Evolutionary conservation across 2,113 vertebrate genomes (phyloP).

Genomic region (Sorex fumeus): DNA sequence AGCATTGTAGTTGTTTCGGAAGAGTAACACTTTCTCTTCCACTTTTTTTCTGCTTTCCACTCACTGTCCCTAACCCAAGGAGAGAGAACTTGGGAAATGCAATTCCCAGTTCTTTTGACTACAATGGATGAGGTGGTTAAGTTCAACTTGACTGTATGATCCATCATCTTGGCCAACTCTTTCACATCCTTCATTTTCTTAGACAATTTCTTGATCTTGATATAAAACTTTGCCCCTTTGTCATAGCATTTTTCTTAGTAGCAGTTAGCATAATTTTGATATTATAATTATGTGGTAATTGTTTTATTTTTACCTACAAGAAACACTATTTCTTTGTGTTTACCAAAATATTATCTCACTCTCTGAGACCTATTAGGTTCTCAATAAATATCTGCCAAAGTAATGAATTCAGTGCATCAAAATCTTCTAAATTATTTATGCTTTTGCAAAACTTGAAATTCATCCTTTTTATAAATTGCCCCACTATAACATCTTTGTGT

Average conservation of each 20-base stretch:
- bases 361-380: not conserved
- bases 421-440: not conserved
- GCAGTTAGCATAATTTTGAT: not conserved
- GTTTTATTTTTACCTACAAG: not conserved
- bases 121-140: not conserved
- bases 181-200: not conserved
- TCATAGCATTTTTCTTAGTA: slow-evolving; percentile 36
- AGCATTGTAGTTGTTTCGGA: not conserved
- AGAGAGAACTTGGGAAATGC: slow-evolving; percentile 19
- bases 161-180: not conserved
- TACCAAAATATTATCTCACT: not conserved
- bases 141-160: not conserved
- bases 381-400: slow-evolving; percentile 24
- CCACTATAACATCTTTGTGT: not conserved
- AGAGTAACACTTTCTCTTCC: not conserved
- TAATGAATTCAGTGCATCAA: slow-evolving; percentile 37
- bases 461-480: not conserved
- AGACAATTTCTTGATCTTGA: not conserved
- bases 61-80: not conserved
- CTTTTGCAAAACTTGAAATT: not conserved
- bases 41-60: not conserved
- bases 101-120: not conserved
- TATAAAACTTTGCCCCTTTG: not conserved
- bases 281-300: not conserved
- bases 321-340: slow-evolving; percentile 10